Percentiles rank a stretch among this genome's conserved stretches.
Conservation (phyloP, 37 sponge, comb jelly and placozoan species). For the Petrosia ficiformis region DNA sequence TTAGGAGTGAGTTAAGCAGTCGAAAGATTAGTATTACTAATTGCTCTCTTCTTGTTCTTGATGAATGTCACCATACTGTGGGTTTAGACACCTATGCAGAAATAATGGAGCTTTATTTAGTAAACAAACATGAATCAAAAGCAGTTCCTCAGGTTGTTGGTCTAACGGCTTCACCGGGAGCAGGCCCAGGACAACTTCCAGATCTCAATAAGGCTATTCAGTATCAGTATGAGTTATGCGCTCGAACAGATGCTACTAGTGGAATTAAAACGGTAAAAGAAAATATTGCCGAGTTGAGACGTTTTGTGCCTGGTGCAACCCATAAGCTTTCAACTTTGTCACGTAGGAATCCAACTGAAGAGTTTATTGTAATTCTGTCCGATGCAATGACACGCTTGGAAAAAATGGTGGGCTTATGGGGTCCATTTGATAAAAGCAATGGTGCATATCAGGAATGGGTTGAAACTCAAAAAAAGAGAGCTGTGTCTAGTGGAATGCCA, state of each 20-base stretch:
- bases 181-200: constrained; percentile 34
- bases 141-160: constrained; percentile 56
- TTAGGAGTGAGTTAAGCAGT: constrained; percentile 16
- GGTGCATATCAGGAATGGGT: constrained; percentile 32
- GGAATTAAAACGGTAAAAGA: constrained; percentile 39
- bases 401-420: neutral
- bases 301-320: constrained; percentile 3
- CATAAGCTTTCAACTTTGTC: neutral
- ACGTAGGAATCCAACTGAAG: constrained; percentile 22
- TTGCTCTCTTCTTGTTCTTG: constrained; percentile 38
- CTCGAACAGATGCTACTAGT: constrained; percentile 54
- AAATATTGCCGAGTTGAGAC: constrained; percentile 25
- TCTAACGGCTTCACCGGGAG: constrained; percentile 77
- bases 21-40: constrained; percentile 10
- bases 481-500: constrained; percentile 6
- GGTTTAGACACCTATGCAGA: constrained; percentile 21
- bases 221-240: constrained; percentile 46
- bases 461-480: constrained; percentile 1
- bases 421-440: neutral
- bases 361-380: neutral
- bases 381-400: constrained; percentile 20
- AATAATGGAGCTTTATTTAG: constrained; percentile 46
- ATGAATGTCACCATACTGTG: constrained; percentile 62
- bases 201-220: constrained; percentile 14
- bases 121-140: neutral